Evolutionary conservation across 2,797 vertebrate genomes (phyloP).

Genomic region (Gymnocypris eckloni): DNA sequence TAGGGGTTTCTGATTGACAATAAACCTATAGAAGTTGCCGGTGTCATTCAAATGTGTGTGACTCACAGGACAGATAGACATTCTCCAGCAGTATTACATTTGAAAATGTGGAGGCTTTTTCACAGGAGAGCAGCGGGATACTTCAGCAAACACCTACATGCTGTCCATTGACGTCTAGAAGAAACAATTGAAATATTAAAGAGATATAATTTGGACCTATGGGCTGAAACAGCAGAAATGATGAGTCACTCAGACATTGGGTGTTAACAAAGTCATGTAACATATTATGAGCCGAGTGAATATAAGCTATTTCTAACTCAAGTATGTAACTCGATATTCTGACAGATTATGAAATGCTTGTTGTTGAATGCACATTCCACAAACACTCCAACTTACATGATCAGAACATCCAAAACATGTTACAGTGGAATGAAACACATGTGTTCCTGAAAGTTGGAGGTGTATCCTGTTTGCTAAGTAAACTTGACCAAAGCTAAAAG

Average conservation of each 20-base stretch:
- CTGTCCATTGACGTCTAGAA: background rate
- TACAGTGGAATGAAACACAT: conserved; percentile 14
- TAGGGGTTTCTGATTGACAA: conserved; percentile 62
- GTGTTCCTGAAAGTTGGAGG: background rate
- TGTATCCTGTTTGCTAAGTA: conserved; percentile 5
- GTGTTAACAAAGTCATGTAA: background rate
- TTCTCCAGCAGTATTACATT: background rate
- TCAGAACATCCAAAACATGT: conserved; percentile 1
- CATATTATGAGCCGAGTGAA: background rate
- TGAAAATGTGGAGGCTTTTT: background rate
- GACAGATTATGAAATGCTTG: background rate
- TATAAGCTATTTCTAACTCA: background rate
- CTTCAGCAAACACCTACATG: background rate
- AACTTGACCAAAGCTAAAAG: background rate
- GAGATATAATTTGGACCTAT: background rate
- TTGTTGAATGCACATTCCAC: conserved; percentile 34
- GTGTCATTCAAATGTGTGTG: conserved; percentile 14
- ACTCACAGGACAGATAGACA: conserved; percentile 5
- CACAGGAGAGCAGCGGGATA: background rate
- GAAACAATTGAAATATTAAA: background rate
- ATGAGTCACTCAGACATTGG: background rate
- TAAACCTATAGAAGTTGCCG: conserved; percentile 24
- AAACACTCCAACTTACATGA: background rate
- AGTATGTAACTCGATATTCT: background rate
- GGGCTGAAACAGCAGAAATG: background rate